A percentile compares a stretch with the other conserved stretches of the same genome.
These are phyloP conservation scores for Rhagoletis pomonella DNA, from an alignment of 1,140 invertebrate species.

Conservation along the genomic window DNA sequence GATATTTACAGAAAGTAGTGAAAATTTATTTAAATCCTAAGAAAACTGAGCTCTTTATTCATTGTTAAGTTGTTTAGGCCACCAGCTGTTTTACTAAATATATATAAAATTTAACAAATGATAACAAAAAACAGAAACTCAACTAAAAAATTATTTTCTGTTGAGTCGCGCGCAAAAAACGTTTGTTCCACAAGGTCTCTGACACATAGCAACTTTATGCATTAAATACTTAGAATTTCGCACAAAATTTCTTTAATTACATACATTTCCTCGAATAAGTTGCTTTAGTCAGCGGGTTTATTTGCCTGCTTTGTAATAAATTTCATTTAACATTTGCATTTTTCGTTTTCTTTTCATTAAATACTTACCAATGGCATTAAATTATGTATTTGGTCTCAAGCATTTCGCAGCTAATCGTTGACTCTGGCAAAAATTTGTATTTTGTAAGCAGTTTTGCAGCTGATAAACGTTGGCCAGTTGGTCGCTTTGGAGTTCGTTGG, in stretches of 20 bases:
- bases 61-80: not conserved
- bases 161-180: not conserved
- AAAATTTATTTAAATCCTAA: not conserved
- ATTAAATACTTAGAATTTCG: not conserved
- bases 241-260: not conserved
- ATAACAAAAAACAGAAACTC: not conserved
- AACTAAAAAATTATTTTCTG: not conserved
- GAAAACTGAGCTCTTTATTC: not conserved
- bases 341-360: conserved; percentile 5
- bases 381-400: not conserved
- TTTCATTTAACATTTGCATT: not conserved
- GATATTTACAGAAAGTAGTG: not conserved
- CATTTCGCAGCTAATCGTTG: not conserved
- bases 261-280: not conserved
- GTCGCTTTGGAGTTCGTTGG: not conserved
- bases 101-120: not conserved
- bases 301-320: not conserved
- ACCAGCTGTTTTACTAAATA: not conserved
- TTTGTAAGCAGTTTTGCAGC: not conserved
- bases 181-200: conserved; percentile 32
- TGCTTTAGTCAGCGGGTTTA: conserved; percentile 7
- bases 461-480: not conserved
- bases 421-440: not conserved
- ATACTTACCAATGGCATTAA: conserved; percentile 34
- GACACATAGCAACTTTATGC: not conserved